Evolutionary conservation across 2,113 vertebrate species (phyloP), one percentile per base, ranked within the genome.

Genomic region (Heterocephalus glaber): DNA sequence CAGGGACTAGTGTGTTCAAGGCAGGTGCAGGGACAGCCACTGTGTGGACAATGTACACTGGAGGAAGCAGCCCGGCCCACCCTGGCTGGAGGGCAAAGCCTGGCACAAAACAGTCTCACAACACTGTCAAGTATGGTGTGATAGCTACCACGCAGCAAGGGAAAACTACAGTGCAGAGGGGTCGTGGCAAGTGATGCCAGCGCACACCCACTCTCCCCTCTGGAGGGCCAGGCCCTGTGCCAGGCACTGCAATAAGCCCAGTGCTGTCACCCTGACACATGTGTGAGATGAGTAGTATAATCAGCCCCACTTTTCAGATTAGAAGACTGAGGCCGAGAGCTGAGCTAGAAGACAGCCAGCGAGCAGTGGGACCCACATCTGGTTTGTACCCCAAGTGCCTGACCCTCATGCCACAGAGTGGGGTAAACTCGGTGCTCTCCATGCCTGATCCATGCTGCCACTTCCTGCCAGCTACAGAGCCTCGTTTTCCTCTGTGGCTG

Each of bases 201-300:
- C 14, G 28, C 2, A 0, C 5, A 41, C 30, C 0, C 1, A 0
- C 2, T 17, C 38, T 54, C 41, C 1, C 4, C 22, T 56, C 12
- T 10, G 28, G n/a, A 84, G 38, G 35, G n/a, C 54, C n/a, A 41
- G 79, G n/a, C 7, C 7, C n/a, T 9, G 16, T 8, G 41, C 60
- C 54, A 14, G 90, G 65, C 1, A 11, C 44, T 49, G 60, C 12
- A 26, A 10, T 41, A 38, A 65, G 65, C 12, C 44, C 12, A 86
- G 2, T 11, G 65, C 49, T 66, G 24, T 35, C 44, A 52, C 49
- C 81, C 30, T 66, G 3, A 41, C 20, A 65, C 22, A 30, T 8
- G 26, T 4, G 0, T 3, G 20, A 65, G n/a, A 35, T 19, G 26
- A 70, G 28, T 2, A 2, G 30, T n/a, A 1, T 8, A 41, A 89